A percentile compares a stretch with the other conserved stretches of the same genome.
Conservation (phyloP, 2,797 vertebrate species). For the Parauchenoglanis punctatus region DNA sequence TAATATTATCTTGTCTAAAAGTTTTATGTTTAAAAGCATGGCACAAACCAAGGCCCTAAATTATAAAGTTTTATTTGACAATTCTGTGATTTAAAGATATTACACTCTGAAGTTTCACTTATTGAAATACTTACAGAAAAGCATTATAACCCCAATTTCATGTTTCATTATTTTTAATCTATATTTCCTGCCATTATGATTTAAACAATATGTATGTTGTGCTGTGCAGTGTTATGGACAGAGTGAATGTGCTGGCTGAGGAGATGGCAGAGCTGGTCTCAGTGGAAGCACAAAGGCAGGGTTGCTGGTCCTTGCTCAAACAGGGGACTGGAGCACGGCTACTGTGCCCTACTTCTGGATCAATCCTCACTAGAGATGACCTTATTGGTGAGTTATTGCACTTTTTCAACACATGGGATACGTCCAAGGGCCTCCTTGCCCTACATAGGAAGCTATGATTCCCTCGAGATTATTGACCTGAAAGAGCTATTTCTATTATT, state of each 20-base stretch:
- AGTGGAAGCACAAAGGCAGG: conserved; percentile 79
- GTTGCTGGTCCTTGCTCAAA: conserved; percentile 80
- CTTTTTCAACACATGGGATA: neutral
- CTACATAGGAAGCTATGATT: neutral
- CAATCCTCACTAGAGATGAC: conserved; percentile 73
- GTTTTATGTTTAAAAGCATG: neutral
- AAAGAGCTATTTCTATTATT: neutral
- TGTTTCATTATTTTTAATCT: neutral
- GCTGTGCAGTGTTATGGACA: conserved; percentile 64
- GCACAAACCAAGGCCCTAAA: neutral
- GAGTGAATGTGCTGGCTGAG: conserved; percentile 64
- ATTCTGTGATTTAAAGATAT: neutral
- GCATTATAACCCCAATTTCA: neutral
- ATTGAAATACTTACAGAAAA: neutral
- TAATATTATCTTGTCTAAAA: neutral
- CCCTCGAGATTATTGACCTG: neutral
- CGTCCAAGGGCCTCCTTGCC: neutral
- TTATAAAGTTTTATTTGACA: neutral
- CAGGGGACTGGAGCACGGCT: conserved; percentile 80
- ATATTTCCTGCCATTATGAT: neutral
- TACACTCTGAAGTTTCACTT: neutral
- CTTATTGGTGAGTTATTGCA: conserved; percentile 73
- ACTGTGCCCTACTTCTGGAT: conserved; percentile 73
- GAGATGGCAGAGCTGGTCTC: conserved; percentile 75
- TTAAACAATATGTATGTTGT: conserved; percentile 7